Evolutionary conservation across 2,113 vertebrate species (phyloP).

Genomic region (Corythornis cristatus): DNA sequence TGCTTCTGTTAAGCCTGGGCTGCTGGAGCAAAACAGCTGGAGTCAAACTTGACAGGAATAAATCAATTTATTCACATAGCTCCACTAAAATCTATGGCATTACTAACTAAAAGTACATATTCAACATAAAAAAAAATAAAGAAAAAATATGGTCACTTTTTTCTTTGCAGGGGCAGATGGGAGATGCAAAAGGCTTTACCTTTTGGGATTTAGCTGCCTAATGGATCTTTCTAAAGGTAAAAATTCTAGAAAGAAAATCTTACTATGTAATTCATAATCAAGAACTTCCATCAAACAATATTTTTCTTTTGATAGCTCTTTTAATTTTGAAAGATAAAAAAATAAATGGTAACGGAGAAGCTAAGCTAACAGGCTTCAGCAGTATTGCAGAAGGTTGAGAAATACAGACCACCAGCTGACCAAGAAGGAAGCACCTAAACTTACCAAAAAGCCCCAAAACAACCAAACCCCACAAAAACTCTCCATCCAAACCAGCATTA

Average conservation of each 20-base stretch:
- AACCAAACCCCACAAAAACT: rapidly evolving
- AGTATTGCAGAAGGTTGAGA: neutral
- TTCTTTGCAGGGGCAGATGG: neutral
- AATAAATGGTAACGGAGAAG: neutral
- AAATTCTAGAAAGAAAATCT: neutral
- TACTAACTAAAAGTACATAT: neutral
- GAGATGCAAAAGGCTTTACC: neutral
- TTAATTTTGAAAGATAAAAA: neutral
- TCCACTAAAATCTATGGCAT: neutral
- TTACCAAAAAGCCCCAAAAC: neutral
- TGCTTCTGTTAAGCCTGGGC: neutral
- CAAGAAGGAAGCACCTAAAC: neutral
- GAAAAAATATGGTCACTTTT: neutral
- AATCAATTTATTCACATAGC: neutral
- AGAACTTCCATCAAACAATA: neutral
- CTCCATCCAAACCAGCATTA: neutral
- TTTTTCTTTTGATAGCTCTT: neutral
- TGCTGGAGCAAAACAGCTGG: neutral
- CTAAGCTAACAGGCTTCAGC: neutral
- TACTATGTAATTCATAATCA: neutral
- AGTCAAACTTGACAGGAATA: neutral
- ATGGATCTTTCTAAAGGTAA: neutral
- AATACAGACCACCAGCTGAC: rapidly evolving
- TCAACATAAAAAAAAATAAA: neutral
- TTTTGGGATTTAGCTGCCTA: neutral